Evolutionary conservation across 2,888 invertebrate genomes (phyloP), one percentile per base, ranked within the genome.

Genomic region (Megalurothrips usitatus): DNA sequence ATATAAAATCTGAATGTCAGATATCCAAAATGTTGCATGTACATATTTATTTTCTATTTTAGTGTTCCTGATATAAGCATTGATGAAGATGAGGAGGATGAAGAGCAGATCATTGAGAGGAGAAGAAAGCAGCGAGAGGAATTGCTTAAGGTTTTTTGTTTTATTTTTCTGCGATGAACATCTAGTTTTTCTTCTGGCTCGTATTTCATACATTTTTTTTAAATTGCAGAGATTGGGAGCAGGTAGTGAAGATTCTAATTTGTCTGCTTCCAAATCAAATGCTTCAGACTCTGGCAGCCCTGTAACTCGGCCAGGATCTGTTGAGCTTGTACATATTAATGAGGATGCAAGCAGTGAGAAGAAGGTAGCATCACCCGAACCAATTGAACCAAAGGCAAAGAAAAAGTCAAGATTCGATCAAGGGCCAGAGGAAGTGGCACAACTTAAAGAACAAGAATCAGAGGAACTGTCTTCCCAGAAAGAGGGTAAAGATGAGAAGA

Each of bases 31-130:
- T 94, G 82, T 3, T 79, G n/a, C 75, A 34, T 80, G 49, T 34
- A 34, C 8, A 9, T 19, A 75, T 28, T 34, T 26, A 80, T 34
- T 81, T 82, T 81, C 82, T 52, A 81, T 84, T 85, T 17, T 83
- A 88, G 88, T 52, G 82, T 87, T 48, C 85, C 84, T 28, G 92
- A 94, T 84, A 92, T 95, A 81, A 92, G 94, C 85, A 91, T 95
- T 26, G 91, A 92, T 79, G 92, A 94, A 82, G 95, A 96, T 82
- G 96, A 96, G 83, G 96, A 97, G 87, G 95, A 96, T 84, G 98
- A 98, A 86, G 96, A 98, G 86, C 93, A 93, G 84, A 95, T 97
- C 84, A 98, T 98, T 86, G 96, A 97, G 86, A 91, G 92, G 85
- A 90, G 96, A 84, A 90, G 98, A 82, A 94, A 94, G 85, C 94